Evolutionary conservation across 2,113 vertebrate genomes (phyloP).

Genomic region (Hypomesus transpacificus): DNA sequence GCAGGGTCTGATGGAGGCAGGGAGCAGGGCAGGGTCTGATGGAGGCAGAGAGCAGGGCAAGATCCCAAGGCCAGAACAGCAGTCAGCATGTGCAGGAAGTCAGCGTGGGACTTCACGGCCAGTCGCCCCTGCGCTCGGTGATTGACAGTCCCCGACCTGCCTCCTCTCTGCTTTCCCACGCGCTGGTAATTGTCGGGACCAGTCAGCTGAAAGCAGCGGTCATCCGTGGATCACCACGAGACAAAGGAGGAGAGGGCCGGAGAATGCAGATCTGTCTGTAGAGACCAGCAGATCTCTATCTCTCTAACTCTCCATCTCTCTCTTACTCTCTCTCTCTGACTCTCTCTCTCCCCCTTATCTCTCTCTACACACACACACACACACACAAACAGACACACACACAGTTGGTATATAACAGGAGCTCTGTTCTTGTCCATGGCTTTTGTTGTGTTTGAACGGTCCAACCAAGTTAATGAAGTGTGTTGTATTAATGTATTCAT

Average conservation of each 20-base stretch:
- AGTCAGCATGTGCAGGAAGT: slow-evolving; percentile 26
- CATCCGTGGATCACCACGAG: slow-evolving; percentile 50
- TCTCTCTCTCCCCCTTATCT: too few relatives aligned
- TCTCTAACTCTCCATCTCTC: too few relatives aligned
- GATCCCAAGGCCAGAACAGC: slow-evolving; percentile 5
- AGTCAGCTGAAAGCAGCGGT: slow-evolving; percentile 66
- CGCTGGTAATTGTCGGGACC: slow-evolving; percentile 58
- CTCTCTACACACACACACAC: slow-evolving; percentile 12
- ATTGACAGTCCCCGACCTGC: slow-evolving; percentile 65
- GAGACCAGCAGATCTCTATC: slow-evolving; percentile 26
- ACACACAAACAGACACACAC: slow-evolving; percentile 26
- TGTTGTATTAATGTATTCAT: too few relatives aligned
- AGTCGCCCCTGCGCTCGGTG: slow-evolving; percentile 41
- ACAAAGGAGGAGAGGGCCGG: slow-evolving; percentile 58
- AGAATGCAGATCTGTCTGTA: slow-evolving; percentile 53
- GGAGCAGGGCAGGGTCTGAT: too few relatives aligned
- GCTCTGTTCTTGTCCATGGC: slow-evolving; percentile 21
- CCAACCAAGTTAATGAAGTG: too few relatives aligned
- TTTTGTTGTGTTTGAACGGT: slow-evolving; percentile 24
- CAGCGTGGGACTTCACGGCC: slow-evolving; percentile 26
- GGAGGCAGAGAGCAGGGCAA: not conserved
- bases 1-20: too few relatives aligned
- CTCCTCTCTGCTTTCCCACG: slow-evolving; percentile 63
- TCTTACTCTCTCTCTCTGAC: too few relatives aligned
- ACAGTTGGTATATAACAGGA: not conserved